Percentiles rank a stretch among this genome's conserved stretches.
These are phyloP conservation scores for Nematolebias whitei DNA, from an alignment of 2,113 vertebrate genomes.

Conservation along the genomic window DNA sequence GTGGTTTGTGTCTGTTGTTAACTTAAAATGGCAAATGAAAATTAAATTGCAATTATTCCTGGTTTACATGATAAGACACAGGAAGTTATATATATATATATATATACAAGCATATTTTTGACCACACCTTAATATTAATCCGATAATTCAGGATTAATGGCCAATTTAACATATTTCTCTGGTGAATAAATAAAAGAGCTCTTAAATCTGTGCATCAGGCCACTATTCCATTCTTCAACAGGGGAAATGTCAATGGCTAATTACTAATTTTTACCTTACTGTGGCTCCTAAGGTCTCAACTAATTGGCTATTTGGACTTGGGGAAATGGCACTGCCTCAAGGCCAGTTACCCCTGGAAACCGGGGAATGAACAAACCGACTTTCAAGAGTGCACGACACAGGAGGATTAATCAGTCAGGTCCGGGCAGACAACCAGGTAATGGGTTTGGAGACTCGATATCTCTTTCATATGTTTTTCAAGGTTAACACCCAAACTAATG, in stretches of 20 bases:
- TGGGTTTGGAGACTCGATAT: constrained; percentile 43
- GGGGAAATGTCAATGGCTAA: constrained; percentile 72
- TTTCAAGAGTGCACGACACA: constrained; percentile 16
- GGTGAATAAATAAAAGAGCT: constrained; percentile 35
- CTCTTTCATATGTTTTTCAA: constrained; percentile 30
- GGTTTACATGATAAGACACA: neutral
- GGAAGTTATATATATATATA: neutral
- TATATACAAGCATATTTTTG: no score
- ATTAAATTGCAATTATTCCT: no score
- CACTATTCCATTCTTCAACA: constrained; percentile 36
- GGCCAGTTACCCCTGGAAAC: constrained; percentile 67
- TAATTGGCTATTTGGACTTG: constrained; percentile 75
- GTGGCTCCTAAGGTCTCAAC: constrained; percentile 60
- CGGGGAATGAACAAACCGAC: constrained; percentile 50
- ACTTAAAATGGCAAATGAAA: neutral
- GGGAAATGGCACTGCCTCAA: constrained; percentile 63
- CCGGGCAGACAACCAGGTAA: constrained; percentile 44
- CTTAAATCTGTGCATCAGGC: constrained; percentile 37
- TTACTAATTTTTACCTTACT: constrained; percentile 58
- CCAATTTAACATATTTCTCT: constrained; percentile 9
- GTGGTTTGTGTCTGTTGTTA: neutral
- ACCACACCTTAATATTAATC: constrained; percentile 12
- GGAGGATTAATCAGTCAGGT: constrained; percentile 58
- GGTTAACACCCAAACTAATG: constrained; percentile 34
- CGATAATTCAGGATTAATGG: constrained; percentile 15